Conservation (phyloP, 2,888 invertebrate genomes). For the Latrodectus elegans region DNA sequence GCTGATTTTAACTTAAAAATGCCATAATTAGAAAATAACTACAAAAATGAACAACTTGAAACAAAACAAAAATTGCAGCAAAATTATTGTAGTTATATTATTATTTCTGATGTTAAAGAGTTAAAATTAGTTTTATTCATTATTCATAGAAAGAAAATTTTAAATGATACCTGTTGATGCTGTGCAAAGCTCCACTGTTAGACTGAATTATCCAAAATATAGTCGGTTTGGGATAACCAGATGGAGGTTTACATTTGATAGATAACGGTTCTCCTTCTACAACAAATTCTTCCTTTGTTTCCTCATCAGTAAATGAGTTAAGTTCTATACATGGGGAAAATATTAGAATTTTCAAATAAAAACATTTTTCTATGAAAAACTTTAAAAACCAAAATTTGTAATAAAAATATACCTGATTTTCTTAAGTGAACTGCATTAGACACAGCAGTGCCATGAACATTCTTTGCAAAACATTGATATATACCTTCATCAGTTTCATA, state of each 20-base stretch:
- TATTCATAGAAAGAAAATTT: too few species aligned
- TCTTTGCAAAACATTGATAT: slow-evolving; percentile 77
- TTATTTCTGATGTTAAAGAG: too few species aligned
- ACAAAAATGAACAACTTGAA: too few species aligned
- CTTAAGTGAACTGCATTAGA: slow-evolving; percentile 96
- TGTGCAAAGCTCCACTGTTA: slow-evolving; percentile 63
- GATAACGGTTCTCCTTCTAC: slow-evolving; percentile 91
- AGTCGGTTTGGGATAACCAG: slow-evolving; percentile 95
- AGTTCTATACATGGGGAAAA: slow-evolving; percentile 76
- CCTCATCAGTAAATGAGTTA: slow-evolving; percentile 77
- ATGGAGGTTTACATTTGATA: slow-evolving; percentile 91
- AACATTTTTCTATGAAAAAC: too few species aligned
- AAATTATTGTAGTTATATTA: too few species aligned
- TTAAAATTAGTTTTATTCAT: too few species aligned
- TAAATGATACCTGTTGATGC: slow-evolving; percentile 49
- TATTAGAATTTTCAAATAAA: background rate
- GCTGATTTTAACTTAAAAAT: too few species aligned
- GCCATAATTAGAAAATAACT: too few species aligned
- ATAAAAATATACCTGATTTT: slow-evolving; percentile 80
- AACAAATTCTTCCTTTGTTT: slow-evolving; percentile 79
- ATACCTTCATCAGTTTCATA: slow-evolving; percentile 89
- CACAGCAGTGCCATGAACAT: slow-evolving; percentile 82
- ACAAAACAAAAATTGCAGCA: too few species aligned
- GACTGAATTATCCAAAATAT: slow-evolving; percentile 93
- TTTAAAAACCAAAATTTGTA: background rate